Evolutionary conservation across 2,797 vertebrate species (phyloP).

Genomic region (Epinephelus coioides): DNA sequence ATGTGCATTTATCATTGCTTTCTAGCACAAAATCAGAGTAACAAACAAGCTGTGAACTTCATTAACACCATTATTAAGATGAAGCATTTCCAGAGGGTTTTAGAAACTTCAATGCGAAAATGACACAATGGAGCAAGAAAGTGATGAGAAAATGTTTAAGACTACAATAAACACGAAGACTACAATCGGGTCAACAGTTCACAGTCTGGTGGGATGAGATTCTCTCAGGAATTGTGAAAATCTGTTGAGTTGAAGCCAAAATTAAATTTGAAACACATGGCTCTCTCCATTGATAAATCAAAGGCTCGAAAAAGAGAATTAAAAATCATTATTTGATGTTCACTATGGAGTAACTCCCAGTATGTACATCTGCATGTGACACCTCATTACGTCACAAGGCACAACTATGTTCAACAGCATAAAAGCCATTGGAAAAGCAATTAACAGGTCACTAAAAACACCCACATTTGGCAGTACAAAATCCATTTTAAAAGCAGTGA

Average conservation of each 20-base stretch:
- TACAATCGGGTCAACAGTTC: background rate
- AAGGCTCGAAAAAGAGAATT: background rate
- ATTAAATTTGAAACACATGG: background rate
- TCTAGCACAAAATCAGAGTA: background rate
- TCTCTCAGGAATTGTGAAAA: too few species aligned
- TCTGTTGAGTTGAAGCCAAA: background rate
- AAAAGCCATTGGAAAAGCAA: too few species aligned
- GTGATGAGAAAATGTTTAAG: background rate
- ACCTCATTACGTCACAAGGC: conserved; percentile 10
- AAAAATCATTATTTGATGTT: background rate
- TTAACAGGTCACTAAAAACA: too few species aligned
- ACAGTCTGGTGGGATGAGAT: background rate
- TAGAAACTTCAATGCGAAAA: fast-evolving
- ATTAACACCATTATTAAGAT: background rate
- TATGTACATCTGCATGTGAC: background rate
- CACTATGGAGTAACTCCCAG: background rate
- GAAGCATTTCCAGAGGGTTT: background rate
- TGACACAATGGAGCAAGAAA: background rate
- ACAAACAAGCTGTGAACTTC: background rate
- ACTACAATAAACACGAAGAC: background rate
- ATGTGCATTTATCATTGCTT: background rate
- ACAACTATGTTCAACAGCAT: too few species aligned
- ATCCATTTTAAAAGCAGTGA: too few species aligned
- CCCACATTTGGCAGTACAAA: too few species aligned
- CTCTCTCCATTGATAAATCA: background rate